Conservation (phyloP, 2,113 vertebrate species). For the Forbesichthys agassizii region DNA sequence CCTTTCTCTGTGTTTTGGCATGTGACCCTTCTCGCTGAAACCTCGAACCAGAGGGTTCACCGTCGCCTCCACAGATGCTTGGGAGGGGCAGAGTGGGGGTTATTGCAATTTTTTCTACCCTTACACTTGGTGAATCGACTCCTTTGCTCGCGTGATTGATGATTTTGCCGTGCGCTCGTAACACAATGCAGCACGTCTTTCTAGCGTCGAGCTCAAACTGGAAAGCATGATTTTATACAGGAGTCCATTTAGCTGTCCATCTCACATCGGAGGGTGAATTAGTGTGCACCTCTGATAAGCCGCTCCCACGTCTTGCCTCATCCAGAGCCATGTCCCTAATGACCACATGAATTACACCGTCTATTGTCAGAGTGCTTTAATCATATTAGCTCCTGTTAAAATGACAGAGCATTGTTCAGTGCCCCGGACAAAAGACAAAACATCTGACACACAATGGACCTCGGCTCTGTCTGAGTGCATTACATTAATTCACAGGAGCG, state of each 20-base stretch:
- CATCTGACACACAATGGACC: slow-evolving; percentile 79
- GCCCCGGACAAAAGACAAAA: slow-evolving; percentile 76
- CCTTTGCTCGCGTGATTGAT: slow-evolving; percentile 49
- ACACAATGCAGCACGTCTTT: slow-evolving; percentile 27
- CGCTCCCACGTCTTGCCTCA: slow-evolving; percentile 48
- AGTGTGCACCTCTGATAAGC: slow-evolving; percentile 61
- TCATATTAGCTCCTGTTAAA: slow-evolving; percentile 77
- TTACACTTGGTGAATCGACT: slow-evolving; percentile 51
- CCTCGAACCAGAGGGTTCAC: slow-evolving; percentile 26
- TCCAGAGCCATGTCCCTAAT: slow-evolving; percentile 60
- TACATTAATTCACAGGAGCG: slow-evolving; percentile 77
- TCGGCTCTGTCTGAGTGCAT: slow-evolving; percentile 72
- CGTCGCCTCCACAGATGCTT: slow-evolving; percentile 37
- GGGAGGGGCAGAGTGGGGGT: slow-evolving; percentile 7
- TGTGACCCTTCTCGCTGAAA: slow-evolving; percentile 33
- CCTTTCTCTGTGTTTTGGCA: slow-evolving; percentile 40
- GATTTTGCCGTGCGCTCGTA: slow-evolving; percentile 38
- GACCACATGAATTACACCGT: slow-evolving; percentile 76
- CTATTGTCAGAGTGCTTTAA: slow-evolving; percentile 78
- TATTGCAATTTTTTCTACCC: slow-evolving; percentile 56
- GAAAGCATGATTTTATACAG: slow-evolving; percentile 22
- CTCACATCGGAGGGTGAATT: slow-evolving; percentile 49
- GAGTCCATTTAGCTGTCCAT: slow-evolving; percentile 44
- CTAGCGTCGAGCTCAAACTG: slow-evolving; percentile 31
- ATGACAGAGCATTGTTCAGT: slow-evolving; percentile 75